Base-by-base conservation (phyloP, 2,888 invertebrate genomes). In the Oxycera nigricornis region DNA sequence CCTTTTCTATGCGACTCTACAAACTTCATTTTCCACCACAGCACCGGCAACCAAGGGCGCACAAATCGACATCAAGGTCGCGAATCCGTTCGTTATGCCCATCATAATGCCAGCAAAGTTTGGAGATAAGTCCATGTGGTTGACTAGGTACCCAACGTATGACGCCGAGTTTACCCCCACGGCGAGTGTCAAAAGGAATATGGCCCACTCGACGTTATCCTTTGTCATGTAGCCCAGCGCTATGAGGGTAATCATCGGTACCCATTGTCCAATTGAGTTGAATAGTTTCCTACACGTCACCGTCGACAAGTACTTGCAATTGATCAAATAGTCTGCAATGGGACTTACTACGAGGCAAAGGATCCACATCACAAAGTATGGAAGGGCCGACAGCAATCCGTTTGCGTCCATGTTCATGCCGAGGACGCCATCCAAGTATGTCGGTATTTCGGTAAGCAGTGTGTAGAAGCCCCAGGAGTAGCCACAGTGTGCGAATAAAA, bases 391-490 rank as follows among this genome's bases (percentile, higher is more conserved):
- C 9, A 88, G 82, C n/a, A 85, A 39, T 0, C 88, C 88, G 78
- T 87, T 88, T 79, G 87, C 81, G 81, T 88, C 87, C 1, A 92
- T 89, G 74, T 91, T 84, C 68, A 89, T 88, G 28, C 87, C 84
- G 0, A 92, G 84, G 0, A 90, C 89, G 57, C 85, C 85, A 75
- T 87, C 88, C 87, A 92, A 88, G 80, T 91, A 93, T 0, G 88
- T 89, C 0, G 92, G 92, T 79, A 91, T 89, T 82, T 92, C 89
- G 0, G 91, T 91, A 76, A 92, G 86, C 3, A 93, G 84, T 0
- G 90, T 91, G 87, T 91, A 91, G 82, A 90, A 92, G 7, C 92
- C 92, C 91, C 91, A 93, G 78, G 90, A 91, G 79, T 91, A 90
- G 2, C 90, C 89, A 75, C 89, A 87, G 80, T 92, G 91, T 0